phyloP scores from a whole-genome alignment of 92 coral and sea anemone species.

The Parazoanthus atlanticus region DNA sequence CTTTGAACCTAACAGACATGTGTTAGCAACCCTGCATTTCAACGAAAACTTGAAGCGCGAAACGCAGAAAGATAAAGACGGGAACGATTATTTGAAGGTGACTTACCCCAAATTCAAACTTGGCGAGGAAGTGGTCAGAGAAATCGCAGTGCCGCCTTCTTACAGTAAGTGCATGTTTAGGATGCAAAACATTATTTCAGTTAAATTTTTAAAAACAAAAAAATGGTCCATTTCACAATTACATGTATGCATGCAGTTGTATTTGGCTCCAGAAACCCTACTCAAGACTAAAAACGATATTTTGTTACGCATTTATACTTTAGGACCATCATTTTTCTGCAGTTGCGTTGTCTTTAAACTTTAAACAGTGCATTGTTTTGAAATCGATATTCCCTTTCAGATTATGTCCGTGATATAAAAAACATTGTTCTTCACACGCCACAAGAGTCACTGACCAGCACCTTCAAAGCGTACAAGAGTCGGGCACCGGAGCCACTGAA shows the following conservation, averaged over 20 bases:
- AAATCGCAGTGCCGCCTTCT: background rate
- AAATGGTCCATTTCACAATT: too few relatives aligned
- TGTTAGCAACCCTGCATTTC: constrained; percentile 39
- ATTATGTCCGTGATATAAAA: background rate
- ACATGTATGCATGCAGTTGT: background rate
- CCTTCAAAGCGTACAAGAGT: background rate
- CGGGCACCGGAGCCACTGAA: background rate
- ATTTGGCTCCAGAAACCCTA: too few relatives aligned
- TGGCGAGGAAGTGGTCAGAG: background rate
- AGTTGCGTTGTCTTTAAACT: background rate
- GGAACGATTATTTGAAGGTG: background rate
- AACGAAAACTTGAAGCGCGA: constrained; percentile 43
- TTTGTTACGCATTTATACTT: background rate
- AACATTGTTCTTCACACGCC: background rate
- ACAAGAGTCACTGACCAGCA: background rate
- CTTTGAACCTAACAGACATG: constrained; percentile 14
- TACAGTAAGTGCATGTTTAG: background rate
- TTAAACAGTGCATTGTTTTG: background rate
- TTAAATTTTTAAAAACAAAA: too few relatives aligned
- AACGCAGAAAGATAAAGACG: background rate
- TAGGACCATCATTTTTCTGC: too few relatives aligned
- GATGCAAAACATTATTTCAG: too few relatives aligned
- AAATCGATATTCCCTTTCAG: background rate
- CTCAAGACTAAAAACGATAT: background rate
- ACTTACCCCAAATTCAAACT: constrained; percentile 26